phyloP scores from a whole-genome alignment of 2,113 vertebrate species.

The Trochalopteron elliotii region DNA sequence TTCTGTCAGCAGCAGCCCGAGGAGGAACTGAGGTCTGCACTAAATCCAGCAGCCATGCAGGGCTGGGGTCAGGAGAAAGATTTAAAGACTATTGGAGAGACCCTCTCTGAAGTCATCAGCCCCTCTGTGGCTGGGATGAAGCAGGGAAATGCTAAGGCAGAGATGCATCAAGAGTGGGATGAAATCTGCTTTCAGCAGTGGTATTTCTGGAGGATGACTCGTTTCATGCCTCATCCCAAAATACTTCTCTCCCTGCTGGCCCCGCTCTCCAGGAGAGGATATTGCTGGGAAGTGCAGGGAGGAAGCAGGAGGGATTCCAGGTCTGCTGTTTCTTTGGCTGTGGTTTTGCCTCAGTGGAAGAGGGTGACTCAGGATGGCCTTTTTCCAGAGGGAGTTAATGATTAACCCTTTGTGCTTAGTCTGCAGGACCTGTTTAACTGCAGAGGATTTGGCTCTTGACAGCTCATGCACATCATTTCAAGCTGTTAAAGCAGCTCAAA shows the following conservation, averaged over 20 bases:
- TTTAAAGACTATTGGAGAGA: background rate
- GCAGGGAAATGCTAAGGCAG: background rate
- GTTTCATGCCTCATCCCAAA: constrained; percentile 21
- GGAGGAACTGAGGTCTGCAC: background rate
- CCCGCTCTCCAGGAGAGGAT: background rate
- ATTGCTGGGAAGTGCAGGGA: constrained; percentile 1
- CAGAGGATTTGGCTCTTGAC: background rate
- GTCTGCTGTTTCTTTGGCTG: background rate
- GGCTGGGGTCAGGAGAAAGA: background rate
- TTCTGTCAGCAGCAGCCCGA: background rate
- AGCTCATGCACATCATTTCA: accelerated
- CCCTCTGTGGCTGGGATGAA: background rate
- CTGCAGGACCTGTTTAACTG: background rate
- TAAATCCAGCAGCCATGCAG: background rate
- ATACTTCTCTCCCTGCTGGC: background rate
- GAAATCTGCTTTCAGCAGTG: constrained; percentile 33
- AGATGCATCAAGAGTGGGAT: background rate
- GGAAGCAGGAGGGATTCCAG: constrained; percentile 25
- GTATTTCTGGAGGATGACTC: constrained; percentile 24
- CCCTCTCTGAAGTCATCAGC: background rate
- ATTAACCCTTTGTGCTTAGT: background rate
- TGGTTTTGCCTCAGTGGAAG: background rate
- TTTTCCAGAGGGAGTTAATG: constrained; percentile 14
- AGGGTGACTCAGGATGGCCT: background rate
- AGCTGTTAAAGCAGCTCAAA: background rate